phyloP scores from a whole-genome alignment of 2,797 vertebrate genomes.

The Melanotaenia maccullochi region DNA sequence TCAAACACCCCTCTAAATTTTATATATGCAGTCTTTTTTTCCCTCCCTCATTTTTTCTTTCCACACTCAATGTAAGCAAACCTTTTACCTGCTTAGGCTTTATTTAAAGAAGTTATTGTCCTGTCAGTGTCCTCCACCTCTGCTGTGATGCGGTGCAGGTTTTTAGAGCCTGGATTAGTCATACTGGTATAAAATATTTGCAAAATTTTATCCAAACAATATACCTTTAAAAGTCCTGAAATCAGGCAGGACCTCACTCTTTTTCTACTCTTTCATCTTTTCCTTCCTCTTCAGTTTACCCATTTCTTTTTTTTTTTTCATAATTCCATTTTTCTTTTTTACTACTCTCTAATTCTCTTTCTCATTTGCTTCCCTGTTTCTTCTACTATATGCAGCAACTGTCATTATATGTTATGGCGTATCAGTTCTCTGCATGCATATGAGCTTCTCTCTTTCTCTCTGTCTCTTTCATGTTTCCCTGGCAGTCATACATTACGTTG shows the following conservation, averaged over 20 bases:
- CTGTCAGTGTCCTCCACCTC: background rate
- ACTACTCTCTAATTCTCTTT: slow-evolving; percentile 61
- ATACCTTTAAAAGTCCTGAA: slow-evolving; percentile 6
- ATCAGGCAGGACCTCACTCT: slow-evolving; percentile 28
- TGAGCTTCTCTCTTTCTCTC: slow-evolving; percentile 61
- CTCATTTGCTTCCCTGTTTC: slow-evolving; percentile 67
- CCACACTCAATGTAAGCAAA: background rate
- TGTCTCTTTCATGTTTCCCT: slow-evolving; percentile 76
- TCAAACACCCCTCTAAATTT: slow-evolving; percentile 3
- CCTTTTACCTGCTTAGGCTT: slow-evolving; percentile 3
- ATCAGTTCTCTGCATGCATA: slow-evolving; percentile 74
- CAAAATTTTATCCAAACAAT: slow-evolving; percentile 37
- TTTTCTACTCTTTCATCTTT: slow-evolving; percentile 36
- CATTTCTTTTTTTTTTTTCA: slow-evolving; percentile 36
- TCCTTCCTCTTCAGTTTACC: slow-evolving; percentile 35
- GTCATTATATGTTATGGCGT: slow-evolving; percentile 80
- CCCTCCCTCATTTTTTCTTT: slow-evolving; percentile 10
- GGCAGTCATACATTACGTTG: slow-evolving; percentile 79
- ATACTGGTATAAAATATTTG: slow-evolving; percentile 15
- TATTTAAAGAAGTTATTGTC: slow-evolving; percentile 9
- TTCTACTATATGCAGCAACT: slow-evolving; percentile 73
- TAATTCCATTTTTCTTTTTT: slow-evolving; percentile 51
- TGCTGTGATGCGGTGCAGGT: background rate
- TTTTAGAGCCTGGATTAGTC: slow-evolving; percentile 22
- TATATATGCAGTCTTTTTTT: background rate